Evolutionary conservation across 2,888 invertebrate species (phyloP).

Genomic region (Machimus atricapillus): DNA sequence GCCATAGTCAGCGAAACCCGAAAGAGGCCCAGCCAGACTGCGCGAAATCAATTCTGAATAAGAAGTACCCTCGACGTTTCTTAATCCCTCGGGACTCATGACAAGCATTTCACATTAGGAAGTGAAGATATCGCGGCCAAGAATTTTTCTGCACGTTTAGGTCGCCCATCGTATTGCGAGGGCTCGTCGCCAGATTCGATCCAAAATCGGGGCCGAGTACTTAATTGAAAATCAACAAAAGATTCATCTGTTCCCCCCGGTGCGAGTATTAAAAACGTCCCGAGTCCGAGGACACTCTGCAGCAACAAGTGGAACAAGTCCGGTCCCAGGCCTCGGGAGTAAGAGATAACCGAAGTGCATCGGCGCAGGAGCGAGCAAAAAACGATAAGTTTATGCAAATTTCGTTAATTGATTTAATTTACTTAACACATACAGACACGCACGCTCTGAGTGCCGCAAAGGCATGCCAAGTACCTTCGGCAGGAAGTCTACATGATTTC

Average conservation of each 20-base stretch:
- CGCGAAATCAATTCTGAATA: constrained; percentile 13
- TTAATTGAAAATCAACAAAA: constrained; percentile 31
- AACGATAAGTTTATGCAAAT: constrained; percentile 42
- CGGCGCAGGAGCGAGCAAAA: background rate
- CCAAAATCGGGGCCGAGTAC: constrained; percentile 5
- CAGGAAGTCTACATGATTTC: background rate
- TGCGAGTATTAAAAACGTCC: background rate
- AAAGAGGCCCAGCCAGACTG: background rate
- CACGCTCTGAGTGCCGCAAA: background rate
- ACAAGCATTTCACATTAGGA: constrained; percentile 36
- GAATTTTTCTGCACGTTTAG: background rate
- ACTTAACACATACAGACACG: constrained; percentile 25
- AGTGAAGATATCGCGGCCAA: constrained; percentile 7
- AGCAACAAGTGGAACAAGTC: background rate
- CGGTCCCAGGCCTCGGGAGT: background rate
- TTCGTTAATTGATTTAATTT: constrained; percentile 45
- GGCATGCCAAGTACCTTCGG: background rate
- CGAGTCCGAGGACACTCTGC: background rate
- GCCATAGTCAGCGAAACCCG: background rate
- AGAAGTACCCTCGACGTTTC: background rate
- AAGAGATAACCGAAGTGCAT: background rate
- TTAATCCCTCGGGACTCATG: constrained; percentile 29
- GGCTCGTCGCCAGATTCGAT: background rate
- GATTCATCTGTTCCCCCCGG: background rate
- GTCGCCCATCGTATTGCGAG: background rate